Evolutionary conservation across 1,140 invertebrate species (phyloP).

Genomic region (Pseudomyrmex sp.): DNA sequence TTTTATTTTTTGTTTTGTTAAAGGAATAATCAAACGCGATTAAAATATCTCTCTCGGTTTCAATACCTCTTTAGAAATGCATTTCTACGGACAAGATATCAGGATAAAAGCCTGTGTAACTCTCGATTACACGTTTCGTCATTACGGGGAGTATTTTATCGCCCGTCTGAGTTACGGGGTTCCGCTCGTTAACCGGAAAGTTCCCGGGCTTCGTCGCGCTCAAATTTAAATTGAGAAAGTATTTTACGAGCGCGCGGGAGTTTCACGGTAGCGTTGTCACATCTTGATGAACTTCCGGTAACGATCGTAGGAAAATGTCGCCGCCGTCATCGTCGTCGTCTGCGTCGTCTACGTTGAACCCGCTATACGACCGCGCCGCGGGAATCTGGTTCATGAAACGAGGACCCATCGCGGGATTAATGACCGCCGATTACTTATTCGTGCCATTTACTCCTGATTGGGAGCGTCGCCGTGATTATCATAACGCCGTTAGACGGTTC

Average conservation of each 20-base stretch:
- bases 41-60: conserved; percentile 7
- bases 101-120: conserved; percentile 76
- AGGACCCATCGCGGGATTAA: conserved; percentile 72
- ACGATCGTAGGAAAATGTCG: conserved; percentile 82
- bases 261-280: conserved; percentile 85
- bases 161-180: conserved; percentile 79
- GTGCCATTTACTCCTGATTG: conserved; percentile 59
- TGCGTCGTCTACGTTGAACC: not conserved
- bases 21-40: not conserved
- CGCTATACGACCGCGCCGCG: conserved; percentile 67
- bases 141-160: conserved; percentile 83
- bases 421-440: conserved; percentile 66
- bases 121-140: conserved; percentile 80
- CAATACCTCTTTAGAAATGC: conserved; percentile 35
- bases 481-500: not conserved
- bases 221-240: conserved; percentile 86
- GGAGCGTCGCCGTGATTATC: conserved; percentile 37
- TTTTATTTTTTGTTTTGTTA: too few species aligned
- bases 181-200: conserved; percentile 84
- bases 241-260: conserved; percentile 84
- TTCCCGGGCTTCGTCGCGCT: conserved; percentile 79
- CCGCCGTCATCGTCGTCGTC: conserved; percentile 33
- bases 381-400: conserved; percentile 62
- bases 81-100: conserved; percentile 53
- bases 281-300: conserved; percentile 86